Conservation (phyloP, 2,888 invertebrate species). For the Nymphalis urticae region DNA sequence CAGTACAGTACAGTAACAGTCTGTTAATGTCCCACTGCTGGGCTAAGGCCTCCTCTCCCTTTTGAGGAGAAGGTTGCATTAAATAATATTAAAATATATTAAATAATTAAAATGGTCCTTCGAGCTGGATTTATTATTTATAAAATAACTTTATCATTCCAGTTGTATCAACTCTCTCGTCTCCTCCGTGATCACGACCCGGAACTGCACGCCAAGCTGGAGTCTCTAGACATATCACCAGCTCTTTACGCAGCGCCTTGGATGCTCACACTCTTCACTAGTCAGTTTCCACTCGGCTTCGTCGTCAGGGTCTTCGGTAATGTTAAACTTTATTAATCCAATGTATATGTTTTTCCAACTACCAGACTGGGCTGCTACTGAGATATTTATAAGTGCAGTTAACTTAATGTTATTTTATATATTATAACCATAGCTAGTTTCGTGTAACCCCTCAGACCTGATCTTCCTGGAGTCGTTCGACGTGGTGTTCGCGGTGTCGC, state of each 20-base stretch:
- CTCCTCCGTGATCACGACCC: conserved; percentile 93
- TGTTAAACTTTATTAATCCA: no score
- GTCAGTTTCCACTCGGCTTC: conserved; percentile 97
- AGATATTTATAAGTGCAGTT: no score
- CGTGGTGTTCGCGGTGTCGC: conserved; percentile 93
- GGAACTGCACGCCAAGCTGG: conserved; percentile 92
- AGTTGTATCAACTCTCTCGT: conserved; percentile 96
- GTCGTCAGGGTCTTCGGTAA: conserved; percentile 95
- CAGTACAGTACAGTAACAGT: no score
- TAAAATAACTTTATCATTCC: conserved; percentile 61
- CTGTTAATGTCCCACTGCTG: no score
- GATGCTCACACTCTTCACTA: conserved; percentile 97
- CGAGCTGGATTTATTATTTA: background rate
- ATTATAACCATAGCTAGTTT: no score
- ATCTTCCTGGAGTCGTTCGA: conserved; percentile 95
- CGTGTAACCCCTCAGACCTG: conserved; percentile 85
- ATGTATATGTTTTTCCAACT: no score
- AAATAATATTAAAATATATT: background rate
- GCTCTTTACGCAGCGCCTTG: conserved; percentile 98
- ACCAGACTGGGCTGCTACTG: no score
- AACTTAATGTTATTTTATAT: no score
- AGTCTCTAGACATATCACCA: conserved; percentile 94
- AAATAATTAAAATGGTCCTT: background rate
- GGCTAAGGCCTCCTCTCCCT: no score
- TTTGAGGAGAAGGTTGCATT: no score